A percentile compares a stretch with the other conserved stretches of the same genome.
These are phyloP conservation scores for Pectinophora gossypiella DNA, from an alignment of 1,140 invertebrate species.

Conservation along the genomic window DNA sequence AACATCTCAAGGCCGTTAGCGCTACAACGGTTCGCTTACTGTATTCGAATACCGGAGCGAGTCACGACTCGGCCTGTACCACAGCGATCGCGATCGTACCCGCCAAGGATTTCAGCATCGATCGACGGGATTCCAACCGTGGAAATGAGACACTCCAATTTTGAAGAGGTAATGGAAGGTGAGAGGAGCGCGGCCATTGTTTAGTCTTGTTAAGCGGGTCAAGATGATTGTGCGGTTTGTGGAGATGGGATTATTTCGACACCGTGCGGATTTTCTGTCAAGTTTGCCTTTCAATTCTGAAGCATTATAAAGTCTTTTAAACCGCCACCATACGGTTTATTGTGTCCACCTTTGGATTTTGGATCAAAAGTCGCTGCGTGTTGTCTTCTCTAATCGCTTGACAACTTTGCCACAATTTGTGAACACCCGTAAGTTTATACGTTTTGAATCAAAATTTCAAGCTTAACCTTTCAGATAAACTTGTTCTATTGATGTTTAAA, in stretches of 20 bases:
- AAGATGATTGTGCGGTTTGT: slow-evolving; percentile 15
- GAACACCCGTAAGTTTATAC: too few relatives aligned
- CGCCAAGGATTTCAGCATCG: slow-evolving; percentile 14
- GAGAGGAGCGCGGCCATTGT: neutral
- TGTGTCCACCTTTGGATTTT: too few relatives aligned
- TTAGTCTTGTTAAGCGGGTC: neutral
- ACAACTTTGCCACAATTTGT: too few relatives aligned
- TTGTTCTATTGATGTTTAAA: too few relatives aligned
- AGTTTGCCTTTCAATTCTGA: too few relatives aligned
- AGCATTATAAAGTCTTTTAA: too few relatives aligned
- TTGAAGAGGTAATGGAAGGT: neutral
- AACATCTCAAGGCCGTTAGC: slow-evolving; percentile 38
- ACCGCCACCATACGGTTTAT: too few relatives aligned
- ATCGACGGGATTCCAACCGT: neutral
- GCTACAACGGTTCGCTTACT: slow-evolving; percentile 43
- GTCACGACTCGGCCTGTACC: slow-evolving; percentile 32
- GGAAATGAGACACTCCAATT: neutral
- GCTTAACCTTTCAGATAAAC: too few relatives aligned
- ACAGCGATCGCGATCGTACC: slow-evolving; percentile 7
- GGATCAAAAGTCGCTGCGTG: too few relatives aligned
- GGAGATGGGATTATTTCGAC: slow-evolving; percentile 14
- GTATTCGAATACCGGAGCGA: slow-evolving; percentile 29
- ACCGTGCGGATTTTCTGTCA: slow-evolving; percentile 9
- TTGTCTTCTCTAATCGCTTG: too few relatives aligned
- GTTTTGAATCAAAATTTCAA: too few relatives aligned